A percentile compares a stretch with the other conserved stretches of the same genome.
Evolutionary conservation across 2,113 vertebrate species (phyloP).

Genomic region (Oncorhynchus clarkii): DNA sequence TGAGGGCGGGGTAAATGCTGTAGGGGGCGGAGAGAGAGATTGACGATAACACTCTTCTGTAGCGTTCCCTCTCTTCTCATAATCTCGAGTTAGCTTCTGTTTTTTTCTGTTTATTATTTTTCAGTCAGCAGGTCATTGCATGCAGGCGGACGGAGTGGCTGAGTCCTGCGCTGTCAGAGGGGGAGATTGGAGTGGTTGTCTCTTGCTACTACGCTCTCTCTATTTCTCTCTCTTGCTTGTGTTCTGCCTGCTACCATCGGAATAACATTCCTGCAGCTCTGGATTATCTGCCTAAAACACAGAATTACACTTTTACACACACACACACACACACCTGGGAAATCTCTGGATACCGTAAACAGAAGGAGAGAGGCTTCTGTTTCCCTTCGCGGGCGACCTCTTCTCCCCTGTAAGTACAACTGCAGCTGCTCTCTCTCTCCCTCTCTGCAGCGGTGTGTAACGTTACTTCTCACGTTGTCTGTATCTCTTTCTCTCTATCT

Average conservation of each 20-base stretch:
- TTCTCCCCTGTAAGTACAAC: slow-evolving; percentile 46
- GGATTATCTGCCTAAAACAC: neutral
- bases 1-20: slow-evolving; percentile 55
- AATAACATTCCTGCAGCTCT: neutral
- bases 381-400: slow-evolving; percentile 46
- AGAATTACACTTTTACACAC: neutral
- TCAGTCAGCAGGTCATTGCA: neutral
- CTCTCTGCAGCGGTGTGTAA: too few species aligned
- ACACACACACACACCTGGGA: slow-evolving; percentile 37
- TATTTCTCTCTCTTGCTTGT: slow-evolving; percentile 17
- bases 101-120: neutral
- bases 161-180: neutral
- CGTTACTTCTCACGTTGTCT: neutral
- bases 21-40: slow-evolving; percentile 60
- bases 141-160: neutral
- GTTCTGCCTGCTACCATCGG: neutral
- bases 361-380: slow-evolving; percentile 16
- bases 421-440: neutral
- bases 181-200: neutral
- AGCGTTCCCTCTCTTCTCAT: slow-evolving; percentile 52
- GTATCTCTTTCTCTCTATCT: neutral
- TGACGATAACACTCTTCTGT: slow-evolving; percentile 67
- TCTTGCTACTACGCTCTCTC: slow-evolving; percentile 14
- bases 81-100: slow-evolving; percentile 34
- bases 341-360: slow-evolving; percentile 33